Evolutionary conservation across 1,140 invertebrate genomes (phyloP), one percentile per base, ranked within the genome.

Genomic region (Drosophila truncata): DNA sequence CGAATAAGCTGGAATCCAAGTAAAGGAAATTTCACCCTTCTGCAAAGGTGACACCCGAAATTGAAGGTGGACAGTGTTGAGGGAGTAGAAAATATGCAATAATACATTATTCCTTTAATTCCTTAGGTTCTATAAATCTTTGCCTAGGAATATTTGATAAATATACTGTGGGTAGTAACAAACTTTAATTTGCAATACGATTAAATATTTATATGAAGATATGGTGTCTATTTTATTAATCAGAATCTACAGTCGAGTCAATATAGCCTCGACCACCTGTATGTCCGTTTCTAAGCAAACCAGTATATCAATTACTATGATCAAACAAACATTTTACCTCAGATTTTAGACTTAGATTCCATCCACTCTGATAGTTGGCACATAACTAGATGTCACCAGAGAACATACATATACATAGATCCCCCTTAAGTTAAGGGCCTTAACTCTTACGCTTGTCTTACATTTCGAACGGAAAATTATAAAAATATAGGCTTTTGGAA

Each of bases 381-480:
- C 10, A 14, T 20, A 23, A 49, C 35, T 31, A 47, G 11, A 73
- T 47, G 69, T 73, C 69, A 73, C 11, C n/a, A 9, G 8, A 62
- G 27, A 72, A 54, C 27, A 74, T 55, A 54, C 18, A 35, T n/a
- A 33, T n/a, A 33, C 13, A 54, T 23, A 55, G 37, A 6, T 23
- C 14, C 31, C 27, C 35, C 8, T 14, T n/a, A n/a, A n/a, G n/a
- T n/a, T n/a, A n/a, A n/a, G n/a, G n/a, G n/a, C n/a, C n/a, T n/a
- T 44, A 59, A 25, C 52, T 49, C 59, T 31, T 41, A 62, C n/a
- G 41, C 62, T 31, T 39, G n/a, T 47, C 23, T 37, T 14, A 66
- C 58, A 74, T 78, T 85, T 85, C 46, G 69, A 86, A 64, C 55
- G 52, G 65, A 78, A 85, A 78, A 78, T 85, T 71, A 33, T 37